These are phyloP conservation scores for Catajapyx aquilonaris DNA, from an alignment of 1,140 invertebrate genomes.

Conservation along the genomic window DNA sequence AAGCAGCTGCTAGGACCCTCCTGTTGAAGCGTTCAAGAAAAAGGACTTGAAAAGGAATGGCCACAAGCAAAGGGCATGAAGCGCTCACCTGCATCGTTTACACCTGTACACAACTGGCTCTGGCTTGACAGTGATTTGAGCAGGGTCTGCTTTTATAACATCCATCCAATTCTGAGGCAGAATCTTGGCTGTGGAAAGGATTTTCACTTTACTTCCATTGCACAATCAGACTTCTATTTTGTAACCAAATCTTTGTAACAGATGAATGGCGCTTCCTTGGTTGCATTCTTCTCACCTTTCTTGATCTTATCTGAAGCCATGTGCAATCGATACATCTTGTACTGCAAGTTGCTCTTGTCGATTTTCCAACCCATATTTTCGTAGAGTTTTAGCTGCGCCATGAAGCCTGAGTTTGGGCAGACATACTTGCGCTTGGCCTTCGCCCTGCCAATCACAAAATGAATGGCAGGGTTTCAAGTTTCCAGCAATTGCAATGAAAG, in stretches of 20 bases:
- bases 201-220: conserved; percentile 1
- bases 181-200: conserved; percentile 40
- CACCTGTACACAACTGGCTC: conserved; percentile 62
- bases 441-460: conserved; percentile 21
- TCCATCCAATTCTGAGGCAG: conserved; percentile 51
- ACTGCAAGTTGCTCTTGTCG: conserved; percentile 44
- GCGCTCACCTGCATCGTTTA: conserved; percentile 48
- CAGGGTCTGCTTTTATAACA: conserved; percentile 55
- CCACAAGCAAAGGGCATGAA: too few relatives aligned
- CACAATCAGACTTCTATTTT: not conserved
- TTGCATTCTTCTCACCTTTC: conserved; percentile 29
- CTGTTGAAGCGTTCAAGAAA: too few relatives aligned
- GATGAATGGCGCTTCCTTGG: not conserved
- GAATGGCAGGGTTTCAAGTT: conserved; percentile 1
- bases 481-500: not conserved
- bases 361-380: conserved; percentile 48
- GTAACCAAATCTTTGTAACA: too few relatives aligned
- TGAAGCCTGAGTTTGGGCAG: conserved; percentile 48
- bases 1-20: conserved; percentile 51
- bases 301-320: conserved; percentile 57
- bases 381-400: conserved; percentile 51
- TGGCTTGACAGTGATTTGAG: conserved; percentile 45
- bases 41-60: too few relatives aligned
- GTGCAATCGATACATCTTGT: conserved; percentile 49
- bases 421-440: conserved; percentile 39